Evolutionary conservation across 2,797 vertebrate species (phyloP).

Genomic region (Acanthurus lineatus): DNA sequence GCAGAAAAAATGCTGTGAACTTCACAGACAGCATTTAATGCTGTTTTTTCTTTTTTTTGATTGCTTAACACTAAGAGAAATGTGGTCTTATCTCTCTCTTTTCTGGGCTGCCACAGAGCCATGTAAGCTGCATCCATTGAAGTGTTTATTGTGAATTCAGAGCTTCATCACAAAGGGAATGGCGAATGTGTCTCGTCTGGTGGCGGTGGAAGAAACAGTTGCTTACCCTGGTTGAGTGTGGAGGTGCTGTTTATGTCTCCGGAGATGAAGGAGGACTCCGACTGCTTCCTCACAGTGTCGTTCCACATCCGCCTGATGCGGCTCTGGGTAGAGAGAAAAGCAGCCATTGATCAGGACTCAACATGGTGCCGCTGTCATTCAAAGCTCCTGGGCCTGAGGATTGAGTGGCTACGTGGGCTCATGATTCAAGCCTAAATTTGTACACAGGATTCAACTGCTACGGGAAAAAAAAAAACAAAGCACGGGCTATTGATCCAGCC

Average conservation of each 20-base stretch:
- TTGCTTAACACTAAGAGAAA: conserved; percentile 38
- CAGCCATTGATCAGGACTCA: conserved; percentile 82
- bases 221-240: conserved; percentile 99
- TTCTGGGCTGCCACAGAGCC: conserved; percentile 44
- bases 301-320: conserved; percentile 99
- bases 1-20: conserved; percentile 36
- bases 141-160: conserved; percentile 68
- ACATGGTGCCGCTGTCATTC: conserved; percentile 78
- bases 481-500: conserved; percentile 44
- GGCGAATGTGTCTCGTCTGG: conserved; percentile 50
- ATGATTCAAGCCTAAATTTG: conserved; percentile 40
- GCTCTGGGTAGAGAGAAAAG: conserved; percentile 87
- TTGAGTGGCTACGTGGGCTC: conserved; percentile 48
- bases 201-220: conserved; percentile 66
- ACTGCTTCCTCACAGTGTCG: conserved; percentile 99
- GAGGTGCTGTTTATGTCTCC: conserved; percentile 99
- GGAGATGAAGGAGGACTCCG: conserved; percentile 99
- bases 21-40: conserved; percentile 45
- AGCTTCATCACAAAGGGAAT: conserved; percentile 69
- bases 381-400: conserved; percentile 43
- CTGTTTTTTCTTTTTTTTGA: conserved; percentile 42
- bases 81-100: conserved; percentile 35
- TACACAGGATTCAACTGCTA: conserved; percentile 24
- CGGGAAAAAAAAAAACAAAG: conserved; percentile 26
- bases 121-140: conserved; percentile 54